Conservation (phyloP, 2,888 invertebrate genomes). For the Macrosoma leucophasiata region DNA sequence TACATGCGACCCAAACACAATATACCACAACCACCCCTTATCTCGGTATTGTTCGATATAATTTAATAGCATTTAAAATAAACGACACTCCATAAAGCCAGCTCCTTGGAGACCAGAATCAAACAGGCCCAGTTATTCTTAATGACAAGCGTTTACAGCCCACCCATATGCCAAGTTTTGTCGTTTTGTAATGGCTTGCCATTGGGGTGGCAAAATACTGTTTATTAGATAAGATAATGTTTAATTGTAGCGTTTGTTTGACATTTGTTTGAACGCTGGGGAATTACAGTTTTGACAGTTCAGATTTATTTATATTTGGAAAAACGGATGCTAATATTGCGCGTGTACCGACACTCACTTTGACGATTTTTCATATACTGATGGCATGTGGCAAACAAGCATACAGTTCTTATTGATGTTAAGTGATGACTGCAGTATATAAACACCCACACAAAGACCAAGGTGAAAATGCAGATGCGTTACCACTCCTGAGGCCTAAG, state of each 20-base stretch:
- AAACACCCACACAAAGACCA: no score
- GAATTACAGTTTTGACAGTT: constrained; percentile 1
- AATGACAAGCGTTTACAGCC: constrained; percentile 55
- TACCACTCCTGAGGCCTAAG: no score
- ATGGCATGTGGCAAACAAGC: no score
- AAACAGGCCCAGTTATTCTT: constrained; percentile 33
- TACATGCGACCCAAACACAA: no score
- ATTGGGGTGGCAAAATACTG: constrained; percentile 25
- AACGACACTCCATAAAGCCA: constrained; percentile 51
- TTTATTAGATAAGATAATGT: constrained; percentile 26
- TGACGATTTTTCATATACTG: no score
- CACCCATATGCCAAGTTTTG: constrained; percentile 52
- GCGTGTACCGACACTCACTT: no score
- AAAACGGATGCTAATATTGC: background rate
- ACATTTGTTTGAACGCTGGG: no score
- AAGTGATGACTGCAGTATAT: no score
- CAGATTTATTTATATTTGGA: background rate
- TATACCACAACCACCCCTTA: constrained; percentile 14
- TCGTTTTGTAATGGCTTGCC: constrained; percentile 28
- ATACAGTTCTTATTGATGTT: no score
- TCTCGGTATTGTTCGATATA: constrained; percentile 42
- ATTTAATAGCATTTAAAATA: constrained; percentile 58
- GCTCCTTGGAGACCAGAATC: constrained; percentile 42
- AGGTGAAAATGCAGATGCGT: no score
- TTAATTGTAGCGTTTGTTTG: constrained; percentile 30